Percentiles rank a stretch among this genome's conserved stretches.
These are phyloP conservation scores for Cynopterus brachyotis DNA, from an alignment of 2,113 vertebrate species.

Conservation along the genomic window DNA sequence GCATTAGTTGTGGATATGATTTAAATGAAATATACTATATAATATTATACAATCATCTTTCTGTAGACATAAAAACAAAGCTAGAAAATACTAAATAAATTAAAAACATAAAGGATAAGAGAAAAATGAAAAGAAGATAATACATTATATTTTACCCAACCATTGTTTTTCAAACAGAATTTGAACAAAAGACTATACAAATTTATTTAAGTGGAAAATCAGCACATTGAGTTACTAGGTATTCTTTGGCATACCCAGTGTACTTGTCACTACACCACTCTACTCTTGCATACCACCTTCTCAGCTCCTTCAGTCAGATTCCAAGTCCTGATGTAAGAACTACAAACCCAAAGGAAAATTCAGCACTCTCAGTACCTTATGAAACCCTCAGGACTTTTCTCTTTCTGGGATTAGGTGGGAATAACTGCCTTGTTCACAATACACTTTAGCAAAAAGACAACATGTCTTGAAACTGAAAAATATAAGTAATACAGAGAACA, in stretches of 20 bases:
- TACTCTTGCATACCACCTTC: neutral
- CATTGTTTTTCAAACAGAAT: neutral
- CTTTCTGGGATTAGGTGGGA: neutral
- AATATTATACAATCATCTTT: neutral
- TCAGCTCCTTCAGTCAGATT: neutral
- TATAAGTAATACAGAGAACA: neutral
- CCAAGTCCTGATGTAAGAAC: neutral
- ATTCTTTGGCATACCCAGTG: neutral
- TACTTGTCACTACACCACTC: neutral
- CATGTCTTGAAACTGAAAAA: neutral
- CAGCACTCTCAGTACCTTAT: neutral
- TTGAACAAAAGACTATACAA: neutral
- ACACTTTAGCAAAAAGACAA: neutral
- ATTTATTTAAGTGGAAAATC: neutral
- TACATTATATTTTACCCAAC: neutral
- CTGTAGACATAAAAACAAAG: neutral
- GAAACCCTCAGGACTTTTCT: neutral
- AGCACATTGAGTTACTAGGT: neutral
- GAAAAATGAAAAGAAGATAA: neutral
- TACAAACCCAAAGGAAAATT: neutral
- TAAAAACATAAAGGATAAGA: neutral
- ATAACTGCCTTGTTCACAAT: neutral
- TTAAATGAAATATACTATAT: neutral
- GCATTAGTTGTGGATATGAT: accelerated
- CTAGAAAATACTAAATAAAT: neutral